Evolutionary conservation across 2,113 vertebrate species (phyloP).

Genomic region (Sclerurus mexicanus): DNA sequence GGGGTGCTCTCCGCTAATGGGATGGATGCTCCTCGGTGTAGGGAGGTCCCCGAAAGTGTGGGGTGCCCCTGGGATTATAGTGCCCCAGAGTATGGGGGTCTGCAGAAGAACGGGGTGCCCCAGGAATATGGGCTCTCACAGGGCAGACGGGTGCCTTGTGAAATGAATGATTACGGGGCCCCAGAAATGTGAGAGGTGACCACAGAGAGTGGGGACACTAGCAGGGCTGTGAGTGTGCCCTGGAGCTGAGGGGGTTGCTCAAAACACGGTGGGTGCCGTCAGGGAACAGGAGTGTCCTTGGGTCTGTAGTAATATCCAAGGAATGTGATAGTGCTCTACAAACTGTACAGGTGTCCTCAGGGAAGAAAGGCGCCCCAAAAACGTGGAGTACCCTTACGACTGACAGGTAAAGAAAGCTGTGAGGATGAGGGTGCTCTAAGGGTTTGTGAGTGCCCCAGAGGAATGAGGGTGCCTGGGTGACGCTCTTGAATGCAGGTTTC

Average conservation of each 20-base stretch:
- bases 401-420: neutral
- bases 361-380: neutral
- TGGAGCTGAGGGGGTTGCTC: neutral
- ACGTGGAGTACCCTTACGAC: neutral
- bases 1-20: no score
- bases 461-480: accelerated
- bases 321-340: no score
- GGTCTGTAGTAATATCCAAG: neutral
- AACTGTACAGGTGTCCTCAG: neutral
- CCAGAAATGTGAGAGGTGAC: neutral
- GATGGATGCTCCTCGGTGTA: neutral
- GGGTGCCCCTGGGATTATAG: neutral
- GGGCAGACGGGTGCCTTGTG: neutral
- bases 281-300: neutral
- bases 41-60: neutral
- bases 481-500: neutral
- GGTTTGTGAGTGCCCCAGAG: neutral
- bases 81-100: accelerated
- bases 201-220: neutral
- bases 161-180: accelerated
- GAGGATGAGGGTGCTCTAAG: neutral
- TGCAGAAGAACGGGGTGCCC: no score
- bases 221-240: neutral
- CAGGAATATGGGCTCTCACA: neutral
- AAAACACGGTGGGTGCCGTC: neutral